Evolutionary conservation across 2,888 invertebrate species (phyloP), one percentile per base, ranked within the genome.

Genomic region (Catotricha subobsoleta): DNA sequence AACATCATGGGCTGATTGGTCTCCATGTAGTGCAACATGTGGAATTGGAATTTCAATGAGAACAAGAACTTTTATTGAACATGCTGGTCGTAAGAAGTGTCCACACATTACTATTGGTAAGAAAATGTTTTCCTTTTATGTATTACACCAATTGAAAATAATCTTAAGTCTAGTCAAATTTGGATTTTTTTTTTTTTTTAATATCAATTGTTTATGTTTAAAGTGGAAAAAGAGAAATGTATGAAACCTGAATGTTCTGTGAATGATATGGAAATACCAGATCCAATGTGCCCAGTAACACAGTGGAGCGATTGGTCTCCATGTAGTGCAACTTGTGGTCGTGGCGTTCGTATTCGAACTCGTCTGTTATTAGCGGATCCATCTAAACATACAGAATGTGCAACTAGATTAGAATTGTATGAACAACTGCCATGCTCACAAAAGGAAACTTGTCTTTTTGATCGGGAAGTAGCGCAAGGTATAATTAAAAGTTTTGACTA

Each of bases 281-380:
- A 77, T 64, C 72, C 76, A 1, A 45, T 65, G 49, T 82, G 82
- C 51, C 80, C 84, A 43, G 78, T 84, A n/a, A 80, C 81, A 0
- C 74, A 74, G 39, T 94, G 92, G 92, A 76, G 83, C 43, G 79
- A 81, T 48, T 94, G 91, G 91, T 84, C 87, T 42, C 81, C 90
- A 0, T 94, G 92, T 64, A 80, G 83, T 39, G 83, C 80, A 0
- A 74, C 83, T 7, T 94, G 92, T 57, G 92, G 90, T 0, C 72
- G 74, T 54, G 92, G 92, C 1, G 72, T 80, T 13, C 68, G 70
- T 45, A 60, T 74, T 43, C 72, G 87, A 41, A 81, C 80, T 28
- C 71, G 91, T 5, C 66, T 86, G 47, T 54, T 76, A 15, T 55
- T 76, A 44, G 74, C 80, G 39, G 74, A 76, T 36, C 72, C 77